Base-by-base conservation (phyloP, 2,113 vertebrate species). In the Aptenodytes patagonicus region DNA sequence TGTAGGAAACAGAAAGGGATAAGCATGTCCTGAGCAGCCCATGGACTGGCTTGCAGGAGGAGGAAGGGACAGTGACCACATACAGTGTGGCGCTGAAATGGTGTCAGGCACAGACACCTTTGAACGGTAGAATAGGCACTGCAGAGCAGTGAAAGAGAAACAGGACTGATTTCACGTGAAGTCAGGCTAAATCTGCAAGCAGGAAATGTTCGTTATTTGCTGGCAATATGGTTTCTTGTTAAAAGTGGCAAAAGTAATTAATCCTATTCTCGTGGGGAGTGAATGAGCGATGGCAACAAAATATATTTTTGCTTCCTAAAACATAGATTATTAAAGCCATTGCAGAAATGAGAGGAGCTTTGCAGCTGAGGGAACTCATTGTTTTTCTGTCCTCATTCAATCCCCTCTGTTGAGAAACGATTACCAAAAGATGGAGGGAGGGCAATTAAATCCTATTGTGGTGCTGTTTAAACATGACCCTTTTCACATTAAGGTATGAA, bases 21-120 rank as follows among this genome's bases (percentile, higher is more conserved):
- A 40, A 32, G 22, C 17, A 0, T 9, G 28, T 22, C 61, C 75
- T 36, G 65, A 71, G 58, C 55, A n/a, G 34, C 4, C 13, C n/a
- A 3, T 7, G 26, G 20, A 29, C 5, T 4, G 17, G 36, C 46
- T 65, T 25, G 78, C 60, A 55, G 70, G 55, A 31, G 80, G n/a
- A 49, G 24, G 26, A 46, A 60, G 34, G 83, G 72, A 29, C 8
- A 31, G 64, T 10, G 44, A 8, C 11, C 38, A 10, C 8, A 0
- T 1, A 3, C 24, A 34, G 49, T 2, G 24, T 58, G 80, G 34
- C 10, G 13, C 61, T 10, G 40, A 29, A 55, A 16, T 0, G 5
- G 46, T 5, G 60, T 9, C 6, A 11, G 75, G 62, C 66, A 60
- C 60, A 38, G 52, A 2, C 47, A 4, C 51, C 36, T 60, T 5